Conservation (phyloP, 2,888 invertebrate species). For the Drosophila prolongata region DNA sequence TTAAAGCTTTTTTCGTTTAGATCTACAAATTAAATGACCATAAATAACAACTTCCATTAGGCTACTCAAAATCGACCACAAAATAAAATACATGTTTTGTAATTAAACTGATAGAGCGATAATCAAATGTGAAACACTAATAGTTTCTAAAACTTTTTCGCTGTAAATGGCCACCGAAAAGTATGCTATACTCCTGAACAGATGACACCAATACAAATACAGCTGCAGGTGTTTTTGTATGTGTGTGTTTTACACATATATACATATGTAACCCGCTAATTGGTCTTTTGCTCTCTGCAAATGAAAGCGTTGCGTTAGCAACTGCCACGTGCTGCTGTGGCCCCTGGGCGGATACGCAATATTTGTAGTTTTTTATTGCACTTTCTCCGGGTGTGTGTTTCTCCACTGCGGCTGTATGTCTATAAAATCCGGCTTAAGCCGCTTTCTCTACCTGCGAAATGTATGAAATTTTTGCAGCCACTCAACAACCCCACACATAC, state of each 20-base stretch:
- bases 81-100: no score
- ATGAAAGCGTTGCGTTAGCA: conserved; percentile 60
- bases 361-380: conserved; percentile 51
- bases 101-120: no score
- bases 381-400: conserved; percentile 4
- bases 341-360: conserved; percentile 71
- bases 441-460: conserved; percentile 68
- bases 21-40: no score
- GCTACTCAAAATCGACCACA: no score
- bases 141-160: neutral
- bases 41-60: no score
- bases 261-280: conserved; percentile 55
- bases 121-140: no score
- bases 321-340: conserved; percentile 56
- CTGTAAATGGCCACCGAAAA: conserved; percentile 11
- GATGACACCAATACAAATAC: conserved; percentile 6
- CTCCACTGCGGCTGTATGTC: conserved; percentile 43
- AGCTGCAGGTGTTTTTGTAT: neutral
- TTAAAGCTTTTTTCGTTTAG: no score
- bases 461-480: conserved; percentile 69
- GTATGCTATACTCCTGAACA: conserved; percentile 23
- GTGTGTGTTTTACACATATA: neutral
- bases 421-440: conserved; percentile 77
- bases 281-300: conserved; percentile 54
- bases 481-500: conserved; percentile 37